These are phyloP conservation scores for Cyanocitta stelleri DNA, from an alignment of 2,113 vertebrate species.

Conservation along the genomic window DNA sequence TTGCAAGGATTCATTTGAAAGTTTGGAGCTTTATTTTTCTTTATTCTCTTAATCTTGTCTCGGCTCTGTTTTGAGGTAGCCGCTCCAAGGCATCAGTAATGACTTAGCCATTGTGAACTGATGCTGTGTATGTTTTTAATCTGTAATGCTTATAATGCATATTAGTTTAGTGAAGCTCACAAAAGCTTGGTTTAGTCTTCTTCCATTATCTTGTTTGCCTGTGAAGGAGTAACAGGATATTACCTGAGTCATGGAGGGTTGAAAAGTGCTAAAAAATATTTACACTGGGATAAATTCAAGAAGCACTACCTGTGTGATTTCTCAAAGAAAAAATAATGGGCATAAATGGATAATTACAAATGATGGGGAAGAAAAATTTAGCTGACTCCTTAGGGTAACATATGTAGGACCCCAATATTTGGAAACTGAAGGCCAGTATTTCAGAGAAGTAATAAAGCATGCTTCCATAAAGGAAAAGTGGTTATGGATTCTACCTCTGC, in stretches of 20 bases:
- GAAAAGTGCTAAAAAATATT: background rate
- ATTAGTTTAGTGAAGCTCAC: background rate
- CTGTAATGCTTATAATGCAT: background rate
- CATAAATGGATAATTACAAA: background rate
- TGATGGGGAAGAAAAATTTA: background rate
- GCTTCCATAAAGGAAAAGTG: background rate
- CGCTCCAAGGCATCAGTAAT: background rate
- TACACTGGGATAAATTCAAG: background rate
- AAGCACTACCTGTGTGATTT: background rate
- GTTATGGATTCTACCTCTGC: background rate
- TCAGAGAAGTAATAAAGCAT: background rate
- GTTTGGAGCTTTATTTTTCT: background rate
- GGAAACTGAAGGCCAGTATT: background rate
- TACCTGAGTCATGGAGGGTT: background rate
- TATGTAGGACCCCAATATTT: fast-evolving
- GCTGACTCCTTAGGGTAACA: background rate
- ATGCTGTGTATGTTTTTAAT: background rate
- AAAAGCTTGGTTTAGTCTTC: background rate
- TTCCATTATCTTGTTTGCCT: background rate
- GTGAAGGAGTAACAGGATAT: background rate
- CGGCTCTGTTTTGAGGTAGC: background rate
- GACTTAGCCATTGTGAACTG: background rate
- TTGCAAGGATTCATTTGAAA: background rate
- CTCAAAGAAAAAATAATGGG: background rate
- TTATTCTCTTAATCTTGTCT: background rate